A percentile compares a stretch with the other conserved stretches of the same genome.
Conservation (phyloP, 2,797 vertebrate genomes). For the Anguilla anguilla region DNA sequence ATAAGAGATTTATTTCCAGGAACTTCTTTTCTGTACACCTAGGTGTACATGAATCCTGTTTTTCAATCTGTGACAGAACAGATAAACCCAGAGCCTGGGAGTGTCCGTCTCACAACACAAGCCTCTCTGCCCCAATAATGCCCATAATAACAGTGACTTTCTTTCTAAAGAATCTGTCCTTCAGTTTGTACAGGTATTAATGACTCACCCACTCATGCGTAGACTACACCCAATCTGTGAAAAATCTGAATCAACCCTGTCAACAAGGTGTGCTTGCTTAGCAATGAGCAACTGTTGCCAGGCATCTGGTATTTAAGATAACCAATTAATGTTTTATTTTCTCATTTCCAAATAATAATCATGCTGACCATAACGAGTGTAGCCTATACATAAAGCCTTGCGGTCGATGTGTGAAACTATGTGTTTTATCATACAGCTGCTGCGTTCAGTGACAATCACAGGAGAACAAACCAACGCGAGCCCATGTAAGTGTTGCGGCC, state of each 20-base stretch:
- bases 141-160: slow-evolving; percentile 6
- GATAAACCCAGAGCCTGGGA: background rate
- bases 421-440: too few species aligned
- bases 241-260: background rate
- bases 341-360: too few species aligned
- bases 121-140: background rate
- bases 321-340: background rate
- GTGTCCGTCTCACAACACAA: background rate
- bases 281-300: background rate
- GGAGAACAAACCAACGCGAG: too few species aligned
- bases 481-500: too few species aligned
- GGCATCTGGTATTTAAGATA: background rate
- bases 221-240: slow-evolving; percentile 10
- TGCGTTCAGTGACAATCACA: too few species aligned
- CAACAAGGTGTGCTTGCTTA: background rate
- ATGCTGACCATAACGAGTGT: too few species aligned
- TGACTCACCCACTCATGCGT: background rate
- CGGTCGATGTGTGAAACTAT: too few species aligned
- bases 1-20: too few species aligned
- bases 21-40: too few species aligned
- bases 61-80: background rate
- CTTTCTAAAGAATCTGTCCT: slow-evolving; percentile 16
- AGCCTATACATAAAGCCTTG: too few species aligned
- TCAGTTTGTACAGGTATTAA: background rate
- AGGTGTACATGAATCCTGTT: background rate